phyloP scores from a whole-genome alignment of 2,888 invertebrate species.

The Phyllotreta striolata region DNA sequence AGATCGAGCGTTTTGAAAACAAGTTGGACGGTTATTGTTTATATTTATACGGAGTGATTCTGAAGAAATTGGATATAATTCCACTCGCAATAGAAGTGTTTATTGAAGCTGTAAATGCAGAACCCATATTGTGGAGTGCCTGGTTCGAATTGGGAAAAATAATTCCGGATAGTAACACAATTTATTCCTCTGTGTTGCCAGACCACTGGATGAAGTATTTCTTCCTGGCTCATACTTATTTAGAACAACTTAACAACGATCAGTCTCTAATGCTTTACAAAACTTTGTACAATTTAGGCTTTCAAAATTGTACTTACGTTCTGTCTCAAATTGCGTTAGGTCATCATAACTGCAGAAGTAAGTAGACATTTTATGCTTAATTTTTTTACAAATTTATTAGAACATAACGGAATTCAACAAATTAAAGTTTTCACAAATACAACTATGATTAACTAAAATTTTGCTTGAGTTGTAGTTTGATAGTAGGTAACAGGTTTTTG shows the following conservation, averaged over 20 bases:
- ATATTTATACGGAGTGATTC: slow-evolving; percentile 89
- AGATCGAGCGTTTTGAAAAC: slow-evolving; percentile 66
- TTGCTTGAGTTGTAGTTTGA: neutral
- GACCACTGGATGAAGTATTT: slow-evolving; percentile 95
- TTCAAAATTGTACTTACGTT: slow-evolving; percentile 87
- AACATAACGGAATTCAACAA: neutral
- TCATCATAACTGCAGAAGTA: slow-evolving; percentile 90
- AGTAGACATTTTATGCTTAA: slow-evolving; percentile 33
- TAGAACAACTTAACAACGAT: slow-evolving; percentile 89
- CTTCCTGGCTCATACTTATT: slow-evolving; percentile 88
- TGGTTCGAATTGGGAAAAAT: slow-evolving; percentile 92
- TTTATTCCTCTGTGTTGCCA: slow-evolving; percentile 73
- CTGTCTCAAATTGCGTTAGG: slow-evolving; percentile 92
- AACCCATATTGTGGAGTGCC: slow-evolving; percentile 92
- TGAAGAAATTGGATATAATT: slow-evolving; percentile 85
- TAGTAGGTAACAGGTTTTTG: slow-evolving; percentile 24
- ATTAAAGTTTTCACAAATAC: neutral
- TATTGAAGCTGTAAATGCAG: slow-evolving; percentile 77
- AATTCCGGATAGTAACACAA: slow-evolving; percentile 74
- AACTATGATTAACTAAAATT: no score
- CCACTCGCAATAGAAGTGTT: slow-evolving; percentile 81
- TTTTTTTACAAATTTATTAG: neutral
- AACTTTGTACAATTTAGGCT: slow-evolving; percentile 78
- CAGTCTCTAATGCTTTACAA: slow-evolving; percentile 87
- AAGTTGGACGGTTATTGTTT: slow-evolving; percentile 87